These are phyloP conservation scores for Regulus satrapa DNA, from an alignment of 2,113 vertebrate genomes.

Conservation along the genomic window DNA sequence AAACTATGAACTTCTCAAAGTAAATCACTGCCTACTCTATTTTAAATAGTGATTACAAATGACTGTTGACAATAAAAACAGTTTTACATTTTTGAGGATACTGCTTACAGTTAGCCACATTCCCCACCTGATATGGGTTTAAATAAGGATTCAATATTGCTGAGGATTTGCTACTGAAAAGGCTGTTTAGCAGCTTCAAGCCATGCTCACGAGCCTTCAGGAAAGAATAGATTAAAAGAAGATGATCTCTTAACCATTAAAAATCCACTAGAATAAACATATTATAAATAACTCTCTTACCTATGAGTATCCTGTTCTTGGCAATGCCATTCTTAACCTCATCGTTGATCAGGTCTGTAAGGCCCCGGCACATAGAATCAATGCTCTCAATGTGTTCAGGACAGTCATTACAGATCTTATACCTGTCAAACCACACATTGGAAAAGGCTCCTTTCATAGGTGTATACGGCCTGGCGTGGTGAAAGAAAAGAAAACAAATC, in stretches of 20 bases:
- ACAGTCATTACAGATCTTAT: constrained; percentile 81
- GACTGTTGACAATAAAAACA: background rate
- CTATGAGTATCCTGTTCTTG: constrained; percentile 83
- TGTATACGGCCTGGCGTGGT: constrained; percentile 81
- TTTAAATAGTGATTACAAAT: background rate
- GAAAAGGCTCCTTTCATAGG: constrained; percentile 80
- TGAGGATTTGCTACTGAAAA: background rate
- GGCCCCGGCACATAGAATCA: constrained; percentile 75
- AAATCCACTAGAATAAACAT: background rate
- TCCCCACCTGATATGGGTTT: background rate
- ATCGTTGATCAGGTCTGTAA: constrained; percentile 78
- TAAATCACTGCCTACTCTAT: background rate
- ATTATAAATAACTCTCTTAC: constrained; percentile 60
- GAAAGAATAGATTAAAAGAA: background rate
- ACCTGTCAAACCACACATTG: constrained; percentile 89
- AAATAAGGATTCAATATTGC: background rate
- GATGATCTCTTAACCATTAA: background rate
- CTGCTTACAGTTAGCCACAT: background rate
- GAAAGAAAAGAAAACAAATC: background rate
- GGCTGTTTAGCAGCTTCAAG: background rate
- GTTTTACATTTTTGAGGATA: background rate
- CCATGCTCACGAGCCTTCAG: background rate
- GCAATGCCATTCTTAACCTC: constrained; percentile 79
- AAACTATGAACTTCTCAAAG: background rate
- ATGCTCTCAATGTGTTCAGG: constrained; percentile 86